phyloP scores from a whole-genome alignment of 2,888 invertebrate species.

The Ormyrus thymus region DNA sequence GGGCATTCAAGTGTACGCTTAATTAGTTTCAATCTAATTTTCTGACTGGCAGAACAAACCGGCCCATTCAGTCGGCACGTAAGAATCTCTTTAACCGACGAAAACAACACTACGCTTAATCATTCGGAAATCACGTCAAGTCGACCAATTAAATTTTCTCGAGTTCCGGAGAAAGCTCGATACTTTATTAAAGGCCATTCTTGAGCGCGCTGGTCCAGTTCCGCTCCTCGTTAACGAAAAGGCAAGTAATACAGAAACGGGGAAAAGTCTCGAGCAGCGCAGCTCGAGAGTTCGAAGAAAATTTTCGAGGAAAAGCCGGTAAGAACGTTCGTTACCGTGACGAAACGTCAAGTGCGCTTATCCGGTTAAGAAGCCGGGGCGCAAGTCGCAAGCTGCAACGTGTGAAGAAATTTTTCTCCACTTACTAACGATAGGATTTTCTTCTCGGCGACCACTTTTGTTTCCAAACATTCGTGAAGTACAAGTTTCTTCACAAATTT shows the following conservation, averaged over 20 bases:
- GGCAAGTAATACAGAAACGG: too few species aligned
- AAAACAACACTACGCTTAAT: constrained; percentile 38
- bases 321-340: background rate
- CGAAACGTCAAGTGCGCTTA: too few species aligned
- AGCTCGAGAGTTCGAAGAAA: background rate
- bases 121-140: constrained; percentile 44
- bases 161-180: constrained; percentile 30
- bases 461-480: too few species aligned
- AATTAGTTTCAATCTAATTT: constrained; percentile 52
- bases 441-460: too few species aligned
- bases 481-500: too few species aligned
- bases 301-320: background rate
- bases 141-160: constrained; percentile 47
- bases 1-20: constrained; percentile 30
- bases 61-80: constrained; percentile 21
- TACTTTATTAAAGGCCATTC: constrained; percentile 28
- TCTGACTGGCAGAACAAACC: constrained; percentile 50
- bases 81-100: constrained; percentile 21
- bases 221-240: too few species aligned
- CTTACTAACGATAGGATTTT: too few species aligned
- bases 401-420: too few species aligned
- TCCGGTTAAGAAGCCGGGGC: too few species aligned
- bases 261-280: too few species aligned
- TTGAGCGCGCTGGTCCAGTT: too few species aligned
- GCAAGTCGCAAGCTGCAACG: too few species aligned